Conservation (phyloP, 2,888 invertebrate species). For the Tinea trinotella region DNA sequence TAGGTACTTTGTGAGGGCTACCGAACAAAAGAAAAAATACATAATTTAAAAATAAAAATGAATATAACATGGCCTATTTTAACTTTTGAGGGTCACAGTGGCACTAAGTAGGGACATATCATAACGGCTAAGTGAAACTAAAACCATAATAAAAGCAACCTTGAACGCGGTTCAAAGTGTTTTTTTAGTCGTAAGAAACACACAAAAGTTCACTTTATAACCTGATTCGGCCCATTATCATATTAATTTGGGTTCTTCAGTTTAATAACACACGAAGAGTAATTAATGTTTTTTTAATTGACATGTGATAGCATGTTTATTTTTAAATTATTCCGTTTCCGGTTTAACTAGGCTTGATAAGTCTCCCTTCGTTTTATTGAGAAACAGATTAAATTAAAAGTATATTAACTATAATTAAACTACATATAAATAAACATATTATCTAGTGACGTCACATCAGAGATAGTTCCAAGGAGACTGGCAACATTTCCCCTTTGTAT, state of each 20-base stretch:
- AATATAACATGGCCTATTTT: too few relatives aligned
- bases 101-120: not conserved
- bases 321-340: not conserved
- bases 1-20: too few relatives aligned
- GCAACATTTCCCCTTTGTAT: too few relatives aligned
- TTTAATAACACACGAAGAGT: not conserved
- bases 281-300: not conserved
- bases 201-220: conserved; percentile 32
- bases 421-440: too few relatives aligned
- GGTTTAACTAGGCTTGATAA: conserved; percentile 10
- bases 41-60: too few relatives aligned
- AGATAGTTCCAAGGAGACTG: too few relatives aligned
- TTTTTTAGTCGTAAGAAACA: conserved; percentile 1
- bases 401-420: too few relatives aligned
- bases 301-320: not conserved
- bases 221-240: conserved; percentile 46
- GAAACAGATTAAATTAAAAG: too few relatives aligned
- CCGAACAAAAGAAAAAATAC: too few relatives aligned
- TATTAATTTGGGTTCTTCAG: conserved; percentile 47
- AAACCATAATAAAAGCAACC: conserved; percentile 25
- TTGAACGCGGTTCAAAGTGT: conserved; percentile 30
- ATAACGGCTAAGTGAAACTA: not conserved
- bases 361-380: too few relatives aligned
- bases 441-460: too few relatives aligned
- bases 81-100: not conserved